Percentiles rank a stretch among this genome's conserved stretches.
phyloP scores from a whole-genome alignment of 2,797 vertebrate genomes.

The Semaprochilodus insignis region DNA sequence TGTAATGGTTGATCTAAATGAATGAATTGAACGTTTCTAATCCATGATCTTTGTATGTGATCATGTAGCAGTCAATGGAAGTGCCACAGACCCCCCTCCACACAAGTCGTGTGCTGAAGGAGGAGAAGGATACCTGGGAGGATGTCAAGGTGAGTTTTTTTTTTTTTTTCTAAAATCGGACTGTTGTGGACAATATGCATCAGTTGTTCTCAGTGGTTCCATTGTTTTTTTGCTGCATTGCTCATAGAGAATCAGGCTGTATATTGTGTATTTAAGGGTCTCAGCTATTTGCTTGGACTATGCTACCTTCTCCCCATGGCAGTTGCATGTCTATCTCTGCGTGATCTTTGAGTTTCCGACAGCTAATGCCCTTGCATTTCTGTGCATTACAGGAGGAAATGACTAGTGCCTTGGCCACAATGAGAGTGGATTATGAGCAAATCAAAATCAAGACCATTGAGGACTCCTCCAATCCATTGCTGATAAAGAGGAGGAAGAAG shows the following conservation, averaged over 20 bases:
- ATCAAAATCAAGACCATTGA: slow-evolving; percentile 98
- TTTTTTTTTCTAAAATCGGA: not conserved
- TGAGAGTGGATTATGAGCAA: slow-evolving; percentile 98
- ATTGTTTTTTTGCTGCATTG: not conserved
- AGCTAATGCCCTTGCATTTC: not conserved
- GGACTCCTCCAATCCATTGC: slow-evolving; percentile 93
- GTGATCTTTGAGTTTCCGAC: not conserved
- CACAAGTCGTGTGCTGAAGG: slow-evolving; percentile 95
- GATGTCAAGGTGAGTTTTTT: slow-evolving; percentile 89
- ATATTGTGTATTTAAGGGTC: too few relatives aligned
- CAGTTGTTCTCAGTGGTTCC: too few relatives aligned
- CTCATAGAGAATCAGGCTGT: not conserved
- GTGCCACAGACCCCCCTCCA: slow-evolving; percentile 97
- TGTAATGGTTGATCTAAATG: not conserved
- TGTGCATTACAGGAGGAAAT: slow-evolving; percentile 89
- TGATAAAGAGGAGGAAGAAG: slow-evolving; percentile 94
- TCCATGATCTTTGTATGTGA: slow-evolving; percentile 29
- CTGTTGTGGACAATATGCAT: too few relatives aligned
- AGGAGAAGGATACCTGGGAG: slow-evolving; percentile 96
- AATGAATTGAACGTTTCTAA: not conserved
- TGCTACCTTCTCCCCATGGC: not conserved
- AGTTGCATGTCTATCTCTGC: not conserved
- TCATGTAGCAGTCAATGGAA: slow-evolving; percentile 90
- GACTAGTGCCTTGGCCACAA: slow-evolving; percentile 98
- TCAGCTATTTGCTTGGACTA: not conserved